These are phyloP conservation scores for Habropoda laboriosa DNA, from an alignment of 1,140 invertebrate genomes.

Conservation along the genomic window DNA sequence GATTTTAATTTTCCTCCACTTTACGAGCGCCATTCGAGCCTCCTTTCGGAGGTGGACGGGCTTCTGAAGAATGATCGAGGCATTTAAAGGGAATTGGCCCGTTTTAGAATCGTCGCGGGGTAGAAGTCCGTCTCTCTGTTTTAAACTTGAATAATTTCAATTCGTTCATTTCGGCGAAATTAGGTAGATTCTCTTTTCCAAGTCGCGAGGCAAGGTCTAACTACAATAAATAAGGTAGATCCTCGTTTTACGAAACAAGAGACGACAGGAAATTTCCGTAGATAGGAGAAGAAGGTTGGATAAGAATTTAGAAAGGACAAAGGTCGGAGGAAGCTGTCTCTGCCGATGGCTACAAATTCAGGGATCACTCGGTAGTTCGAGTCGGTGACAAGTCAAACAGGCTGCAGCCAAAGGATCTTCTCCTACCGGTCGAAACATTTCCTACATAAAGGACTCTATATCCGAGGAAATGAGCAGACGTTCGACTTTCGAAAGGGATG, in stretches of 20 bases:
- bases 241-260: too few species aligned
- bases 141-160: too few species aligned
- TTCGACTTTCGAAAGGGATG: neutral
- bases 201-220: too few species aligned
- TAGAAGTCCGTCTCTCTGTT: too few species aligned
- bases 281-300: neutral
- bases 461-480: constrained; percentile 7
- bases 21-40: neutral
- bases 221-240: too few species aligned
- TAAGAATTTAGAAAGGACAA: neutral
- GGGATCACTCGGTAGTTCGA: neutral
- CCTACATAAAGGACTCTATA: neutral
- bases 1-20: neutral
- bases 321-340: neutral
- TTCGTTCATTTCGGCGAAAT: too few species aligned
- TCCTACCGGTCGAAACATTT: neutral
- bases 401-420: neutral
- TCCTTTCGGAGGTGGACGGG: neutral
- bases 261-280: too few species aligned
- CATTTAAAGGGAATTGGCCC: neutral
- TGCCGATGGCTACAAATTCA: neutral
- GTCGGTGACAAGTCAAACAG: constrained; percentile 18
- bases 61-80: too few species aligned
- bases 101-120: neutral
- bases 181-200: too few species aligned